Evolutionary conservation across 2,888 invertebrate species (phyloP).

Genomic region (Lithophane semibrunnea): DNA sequence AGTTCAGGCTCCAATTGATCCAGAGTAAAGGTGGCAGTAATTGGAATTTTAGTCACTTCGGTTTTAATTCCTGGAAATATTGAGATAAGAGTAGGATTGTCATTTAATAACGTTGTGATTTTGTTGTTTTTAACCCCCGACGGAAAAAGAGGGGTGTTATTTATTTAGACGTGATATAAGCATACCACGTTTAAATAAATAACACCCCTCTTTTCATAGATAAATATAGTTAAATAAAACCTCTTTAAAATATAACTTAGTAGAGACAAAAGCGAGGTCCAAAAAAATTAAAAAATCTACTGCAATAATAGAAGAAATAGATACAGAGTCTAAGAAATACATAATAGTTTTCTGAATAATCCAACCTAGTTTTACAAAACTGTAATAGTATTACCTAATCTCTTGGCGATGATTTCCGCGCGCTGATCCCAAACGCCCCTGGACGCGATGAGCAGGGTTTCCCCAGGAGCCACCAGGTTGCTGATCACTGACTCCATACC

Average conservation of each 20-base stretch:
- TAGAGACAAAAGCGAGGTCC: background rate
- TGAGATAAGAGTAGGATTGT: background rate
- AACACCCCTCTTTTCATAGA: too few relatives aligned
- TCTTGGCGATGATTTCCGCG: slow-evolving; percentile 93
- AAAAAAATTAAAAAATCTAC: too few relatives aligned
- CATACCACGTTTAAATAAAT: too few relatives aligned
- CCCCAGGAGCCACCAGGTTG: slow-evolving; percentile 94
- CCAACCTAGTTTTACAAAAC: background rate
- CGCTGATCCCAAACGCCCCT: slow-evolving; percentile 96
- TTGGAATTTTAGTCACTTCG: slow-evolving; percentile 71
- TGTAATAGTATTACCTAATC: slow-evolving; percentile 90
- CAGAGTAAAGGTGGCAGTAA: slow-evolving; percentile 89
- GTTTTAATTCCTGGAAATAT: slow-evolving; percentile 78
- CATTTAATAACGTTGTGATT: background rate
- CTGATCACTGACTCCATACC: slow-evolving; percentile 96
- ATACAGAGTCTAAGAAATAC: background rate
- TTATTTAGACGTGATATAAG: background rate
- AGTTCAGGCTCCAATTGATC: slow-evolving; percentile 92
- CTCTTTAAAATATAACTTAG: background rate
- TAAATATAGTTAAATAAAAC: background rate
- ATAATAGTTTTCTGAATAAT: background rate
- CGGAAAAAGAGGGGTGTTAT: too few relatives aligned
- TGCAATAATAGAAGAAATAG: background rate
- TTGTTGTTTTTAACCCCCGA: too few relatives aligned
- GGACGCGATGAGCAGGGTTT: slow-evolving; percentile 93